Percentiles rank a stretch among this genome's conserved stretches.
Evolutionary conservation across 2,113 vertebrate species (phyloP).

Genomic region (Tachysurus vachellii): DNA sequence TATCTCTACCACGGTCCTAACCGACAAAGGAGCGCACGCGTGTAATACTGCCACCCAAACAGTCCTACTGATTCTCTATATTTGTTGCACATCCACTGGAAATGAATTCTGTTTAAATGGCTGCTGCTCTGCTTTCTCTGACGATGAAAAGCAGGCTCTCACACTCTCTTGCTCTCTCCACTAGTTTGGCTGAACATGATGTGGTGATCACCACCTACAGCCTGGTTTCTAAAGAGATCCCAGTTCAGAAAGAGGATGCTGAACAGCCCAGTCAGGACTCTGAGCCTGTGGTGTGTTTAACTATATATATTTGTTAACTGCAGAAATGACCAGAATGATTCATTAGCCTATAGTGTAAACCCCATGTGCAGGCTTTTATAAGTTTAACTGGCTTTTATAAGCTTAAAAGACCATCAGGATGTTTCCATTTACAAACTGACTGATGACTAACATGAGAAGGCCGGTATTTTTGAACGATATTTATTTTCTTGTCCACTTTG

Average conservation of each 20-base stretch:
- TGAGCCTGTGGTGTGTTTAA: slow-evolving; percentile 68
- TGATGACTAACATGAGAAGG: neutral
- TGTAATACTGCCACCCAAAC: slow-evolving; percentile 72
- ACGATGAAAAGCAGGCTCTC: neutral
- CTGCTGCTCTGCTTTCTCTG: neutral
- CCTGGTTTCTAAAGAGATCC: slow-evolving; percentile 87
- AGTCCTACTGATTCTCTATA: neutral
- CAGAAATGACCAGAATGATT: neutral
- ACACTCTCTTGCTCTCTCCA: neutral
- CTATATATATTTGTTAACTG: neutral
- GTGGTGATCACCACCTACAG: slow-evolving; percentile 93
- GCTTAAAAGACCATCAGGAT: neutral
- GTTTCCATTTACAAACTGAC: neutral
- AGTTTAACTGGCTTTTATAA: neutral
- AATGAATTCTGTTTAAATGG: neutral
- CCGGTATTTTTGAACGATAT: too few species aligned
- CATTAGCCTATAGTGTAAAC: neutral
- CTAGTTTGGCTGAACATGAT: slow-evolving; percentile 85
- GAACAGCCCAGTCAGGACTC: slow-evolving; percentile 67
- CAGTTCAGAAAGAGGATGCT: slow-evolving; percentile 76
- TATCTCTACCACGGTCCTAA: slow-evolving; percentile 89
- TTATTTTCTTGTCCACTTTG: neutral
- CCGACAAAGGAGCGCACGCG: slow-evolving; percentile 72
- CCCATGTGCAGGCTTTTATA: neutral
- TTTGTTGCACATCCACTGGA: neutral